Evolutionary conservation across 2,113 vertebrate species (phyloP).

Genomic region (Ailurus styani): DNA sequence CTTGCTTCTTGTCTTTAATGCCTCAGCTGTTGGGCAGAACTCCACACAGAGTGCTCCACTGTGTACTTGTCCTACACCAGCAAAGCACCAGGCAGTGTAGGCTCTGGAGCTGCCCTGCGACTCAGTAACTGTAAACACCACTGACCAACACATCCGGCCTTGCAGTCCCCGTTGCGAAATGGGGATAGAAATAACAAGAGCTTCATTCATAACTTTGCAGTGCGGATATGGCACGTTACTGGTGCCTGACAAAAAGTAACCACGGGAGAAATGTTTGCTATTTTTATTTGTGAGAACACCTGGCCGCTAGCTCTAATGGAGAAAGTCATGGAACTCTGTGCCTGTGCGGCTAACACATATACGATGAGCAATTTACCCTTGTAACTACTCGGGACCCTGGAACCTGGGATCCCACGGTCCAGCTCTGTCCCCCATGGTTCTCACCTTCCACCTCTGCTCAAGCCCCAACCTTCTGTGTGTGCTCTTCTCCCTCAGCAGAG

Average conservation of each 20-base stretch:
- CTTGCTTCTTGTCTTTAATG: not conserved
- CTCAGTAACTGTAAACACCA: not conserved
- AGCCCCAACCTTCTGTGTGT: not conserved
- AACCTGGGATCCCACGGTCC: not conserved
- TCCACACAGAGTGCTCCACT: not conserved
- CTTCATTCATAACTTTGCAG: not conserved
- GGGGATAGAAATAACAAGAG: not conserved
- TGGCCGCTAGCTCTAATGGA: not conserved
- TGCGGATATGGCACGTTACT: not conserved
- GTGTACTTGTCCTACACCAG: not conserved
- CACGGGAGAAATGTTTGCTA: not conserved
- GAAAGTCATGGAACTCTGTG: not conserved
- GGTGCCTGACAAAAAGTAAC: not conserved
- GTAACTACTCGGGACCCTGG: not conserved
- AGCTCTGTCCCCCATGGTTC: not conserved
- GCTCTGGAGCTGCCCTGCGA: accelerated
- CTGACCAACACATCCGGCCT: not conserved
- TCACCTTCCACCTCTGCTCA: not conserved
- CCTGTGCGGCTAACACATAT: no score
- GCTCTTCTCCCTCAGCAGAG: not conserved
- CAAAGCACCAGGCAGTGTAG: not conserved
- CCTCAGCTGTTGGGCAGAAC: not conserved
- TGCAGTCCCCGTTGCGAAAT: not conserved
- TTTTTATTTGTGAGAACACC: not conserved
- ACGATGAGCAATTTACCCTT: not conserved